phyloP scores from a whole-genome alignment of 2,797 vertebrate species.

The Paratrypauchen microcephalus region DNA sequence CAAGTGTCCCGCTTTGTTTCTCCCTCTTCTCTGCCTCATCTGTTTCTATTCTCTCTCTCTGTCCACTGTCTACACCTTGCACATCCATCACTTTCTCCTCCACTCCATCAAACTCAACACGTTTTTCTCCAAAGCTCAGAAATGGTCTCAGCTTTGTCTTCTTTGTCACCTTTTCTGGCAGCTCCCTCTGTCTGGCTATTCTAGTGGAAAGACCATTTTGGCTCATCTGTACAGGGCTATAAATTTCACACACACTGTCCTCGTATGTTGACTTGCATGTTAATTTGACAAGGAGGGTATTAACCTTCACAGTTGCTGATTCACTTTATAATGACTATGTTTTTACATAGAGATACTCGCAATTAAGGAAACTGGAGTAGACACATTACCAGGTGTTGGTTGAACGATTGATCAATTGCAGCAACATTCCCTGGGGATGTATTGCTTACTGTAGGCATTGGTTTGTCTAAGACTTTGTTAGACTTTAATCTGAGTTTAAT shows the following conservation, averaged over 20 bases:
- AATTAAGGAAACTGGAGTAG: background rate
- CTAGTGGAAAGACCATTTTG: background rate
- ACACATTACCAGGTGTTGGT: too few species aligned
- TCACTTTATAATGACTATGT: background rate
- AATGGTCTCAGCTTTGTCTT: background rate
- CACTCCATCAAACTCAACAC: constrained; percentile 16
- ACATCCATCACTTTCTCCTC: constrained; percentile 32
- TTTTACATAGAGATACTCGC: background rate
- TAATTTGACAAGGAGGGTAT: background rate
- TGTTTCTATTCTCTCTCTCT: constrained; percentile 19
- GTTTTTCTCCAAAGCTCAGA: background rate
- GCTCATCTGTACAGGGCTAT: constrained; percentile 19
- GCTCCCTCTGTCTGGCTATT: constrained; percentile 6
- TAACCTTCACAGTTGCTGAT: too few species aligned
- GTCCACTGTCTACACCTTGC: constrained; percentile 28
- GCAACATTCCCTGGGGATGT: too few species aligned
- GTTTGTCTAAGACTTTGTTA: too few species aligned
- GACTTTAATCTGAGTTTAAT: too few species aligned
- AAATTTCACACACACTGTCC: background rate
- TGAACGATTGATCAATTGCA: too few species aligned
- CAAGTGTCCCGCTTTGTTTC: constrained; percentile 28
- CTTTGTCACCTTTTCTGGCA: background rate
- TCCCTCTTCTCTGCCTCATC: constrained; percentile 34
- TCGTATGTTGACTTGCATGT: constrained; percentile 5
- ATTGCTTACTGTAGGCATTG: too few species aligned